Evolutionary conservation across 2,797 vertebrate genomes (phyloP).

Genomic region (Clarias platycephalus): DNA sequence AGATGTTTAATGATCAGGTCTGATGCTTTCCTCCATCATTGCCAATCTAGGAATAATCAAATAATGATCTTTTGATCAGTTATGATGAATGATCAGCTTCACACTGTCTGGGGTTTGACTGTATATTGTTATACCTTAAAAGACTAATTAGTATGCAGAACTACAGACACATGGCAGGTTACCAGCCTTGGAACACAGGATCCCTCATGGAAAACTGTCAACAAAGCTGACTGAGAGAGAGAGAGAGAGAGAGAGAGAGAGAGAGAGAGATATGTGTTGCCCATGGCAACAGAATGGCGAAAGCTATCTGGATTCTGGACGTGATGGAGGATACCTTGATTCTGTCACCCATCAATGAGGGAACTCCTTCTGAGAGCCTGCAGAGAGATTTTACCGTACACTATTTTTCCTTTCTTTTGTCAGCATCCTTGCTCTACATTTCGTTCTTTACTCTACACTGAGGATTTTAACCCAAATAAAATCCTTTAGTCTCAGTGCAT

Average conservation of each 20-base stretch:
- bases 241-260: conserved; percentile 23
- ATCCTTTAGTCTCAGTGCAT: conserved; percentile 52
- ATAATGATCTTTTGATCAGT: background rate
- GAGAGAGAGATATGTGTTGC: conserved; percentile 67
- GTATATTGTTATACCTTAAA: background rate
- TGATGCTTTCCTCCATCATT: background rate
- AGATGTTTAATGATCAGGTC: background rate
- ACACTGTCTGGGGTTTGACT: background rate
- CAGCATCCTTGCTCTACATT: conserved; percentile 34
- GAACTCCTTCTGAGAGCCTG: conserved; percentile 58
- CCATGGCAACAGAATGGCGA: conserved; percentile 78
- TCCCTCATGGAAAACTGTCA: conserved; percentile 36
- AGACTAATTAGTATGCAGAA: conserved; percentile 27
- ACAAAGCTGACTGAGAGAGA: background rate
- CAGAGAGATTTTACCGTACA: conserved; percentile 49
- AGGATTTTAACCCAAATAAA: conserved; percentile 45
- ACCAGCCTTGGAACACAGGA: conserved; percentile 37
- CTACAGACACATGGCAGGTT: conserved; percentile 36
- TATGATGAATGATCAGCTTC: background rate
- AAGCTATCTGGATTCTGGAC: conserved; percentile 70
- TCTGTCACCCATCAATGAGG: conserved; percentile 69
- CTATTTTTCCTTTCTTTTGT: conserved; percentile 55
- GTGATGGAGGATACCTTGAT: conserved; percentile 67
- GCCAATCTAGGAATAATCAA: background rate
- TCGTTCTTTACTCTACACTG: conserved; percentile 14